Conservation (phyloP, 2,113 vertebrate genomes). For the Cyrtonyx montezumae region DNA sequence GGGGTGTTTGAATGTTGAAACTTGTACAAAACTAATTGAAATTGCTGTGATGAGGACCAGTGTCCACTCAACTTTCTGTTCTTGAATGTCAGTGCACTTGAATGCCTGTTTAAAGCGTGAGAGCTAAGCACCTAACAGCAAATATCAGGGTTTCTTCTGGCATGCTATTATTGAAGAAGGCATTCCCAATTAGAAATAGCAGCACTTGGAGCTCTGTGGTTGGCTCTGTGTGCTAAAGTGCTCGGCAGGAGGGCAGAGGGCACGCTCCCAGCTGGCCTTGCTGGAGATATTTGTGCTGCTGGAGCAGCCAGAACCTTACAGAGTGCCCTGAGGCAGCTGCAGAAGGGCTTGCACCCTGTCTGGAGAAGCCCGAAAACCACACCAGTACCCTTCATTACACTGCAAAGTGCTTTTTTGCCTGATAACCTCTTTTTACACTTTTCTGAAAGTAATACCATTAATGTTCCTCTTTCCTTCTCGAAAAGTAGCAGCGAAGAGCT, state of each 20-base stretch:
- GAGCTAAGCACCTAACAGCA: constrained; percentile 51
- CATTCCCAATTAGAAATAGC: constrained; percentile 46
- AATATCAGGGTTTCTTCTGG: constrained; percentile 59
- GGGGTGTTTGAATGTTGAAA: constrained; percentile 82
- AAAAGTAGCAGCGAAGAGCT: background rate
- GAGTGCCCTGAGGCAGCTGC: accelerated
- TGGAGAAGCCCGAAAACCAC: background rate
- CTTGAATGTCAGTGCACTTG: constrained; percentile 37
- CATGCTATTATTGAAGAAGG: constrained; percentile 51
- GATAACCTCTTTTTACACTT: background rate
- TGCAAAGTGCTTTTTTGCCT: background rate
- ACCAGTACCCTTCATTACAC: background rate
- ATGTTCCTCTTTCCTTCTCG: background rate
- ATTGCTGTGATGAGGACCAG: constrained; percentile 78
- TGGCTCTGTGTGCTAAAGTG: background rate
- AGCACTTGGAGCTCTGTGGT: background rate
- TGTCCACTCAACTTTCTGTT: constrained; percentile 70
- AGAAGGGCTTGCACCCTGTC: background rate
- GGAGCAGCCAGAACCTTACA: background rate
- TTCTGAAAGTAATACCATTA: background rate
- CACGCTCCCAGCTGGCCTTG: background rate
- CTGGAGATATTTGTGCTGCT: background rate
- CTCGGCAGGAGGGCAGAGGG: background rate
- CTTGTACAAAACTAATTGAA: constrained; percentile 82
- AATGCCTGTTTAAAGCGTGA: constrained; percentile 56